Evolutionary conservation across 2,113 vertebrate species (phyloP).

Genomic region (Petroica traversi): DNA sequence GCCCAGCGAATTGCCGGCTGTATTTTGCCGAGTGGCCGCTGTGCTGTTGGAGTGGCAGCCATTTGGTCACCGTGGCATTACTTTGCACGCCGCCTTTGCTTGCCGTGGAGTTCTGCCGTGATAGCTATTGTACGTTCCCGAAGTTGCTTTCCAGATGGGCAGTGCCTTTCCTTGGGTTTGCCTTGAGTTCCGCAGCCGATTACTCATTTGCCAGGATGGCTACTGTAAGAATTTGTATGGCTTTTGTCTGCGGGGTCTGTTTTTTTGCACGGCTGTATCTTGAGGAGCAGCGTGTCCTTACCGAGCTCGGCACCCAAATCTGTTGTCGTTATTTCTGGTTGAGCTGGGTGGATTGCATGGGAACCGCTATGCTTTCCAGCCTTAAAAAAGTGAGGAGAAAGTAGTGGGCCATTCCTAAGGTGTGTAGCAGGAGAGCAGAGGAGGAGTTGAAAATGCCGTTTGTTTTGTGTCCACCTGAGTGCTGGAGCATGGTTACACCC

Average conservation of each 20-base stretch:
- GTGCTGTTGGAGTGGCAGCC: constrained; percentile 43
- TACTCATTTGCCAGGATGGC: background rate
- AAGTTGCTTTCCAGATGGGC: background rate
- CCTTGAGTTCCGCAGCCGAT: background rate
- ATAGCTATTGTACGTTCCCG: background rate
- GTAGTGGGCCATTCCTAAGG: background rate
- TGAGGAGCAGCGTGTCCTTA: background rate
- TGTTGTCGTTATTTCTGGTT: background rate
- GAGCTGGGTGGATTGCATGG: background rate
- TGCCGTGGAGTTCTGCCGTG: background rate
- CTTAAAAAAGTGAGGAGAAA: background rate
- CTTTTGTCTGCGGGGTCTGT: background rate
- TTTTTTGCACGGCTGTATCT: background rate
- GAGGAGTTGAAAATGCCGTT: background rate
- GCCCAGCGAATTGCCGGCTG: background rate
- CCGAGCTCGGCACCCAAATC: background rate
- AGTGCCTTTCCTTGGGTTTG: background rate
- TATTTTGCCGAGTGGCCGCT: background rate
- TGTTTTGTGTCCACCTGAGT: background rate
- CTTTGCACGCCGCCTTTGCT: background rate
- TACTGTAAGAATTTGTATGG: background rate
- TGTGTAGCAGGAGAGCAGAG: background rate
- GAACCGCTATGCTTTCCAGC: background rate
- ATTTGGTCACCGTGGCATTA: constrained; percentile 52
- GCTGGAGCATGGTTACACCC: background rate